Evolutionary conservation across 1,140 invertebrate species (phyloP), one percentile per base, ranked within the genome.

Genomic region (Lucilia sericata): DNA sequence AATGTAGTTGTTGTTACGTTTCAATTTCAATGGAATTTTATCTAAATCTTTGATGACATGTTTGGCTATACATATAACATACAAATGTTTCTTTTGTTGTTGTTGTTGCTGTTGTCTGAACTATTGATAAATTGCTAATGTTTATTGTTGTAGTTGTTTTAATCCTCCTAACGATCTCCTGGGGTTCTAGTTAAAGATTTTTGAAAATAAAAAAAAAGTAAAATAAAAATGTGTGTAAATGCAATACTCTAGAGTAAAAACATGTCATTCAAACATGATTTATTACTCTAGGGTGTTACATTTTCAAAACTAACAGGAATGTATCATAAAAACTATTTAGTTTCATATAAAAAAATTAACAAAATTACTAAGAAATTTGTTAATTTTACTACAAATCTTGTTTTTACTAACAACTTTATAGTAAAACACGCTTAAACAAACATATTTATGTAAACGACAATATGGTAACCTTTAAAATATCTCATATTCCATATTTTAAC

Each of bases 251-350:
- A 9, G n/a, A 70, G 65, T 70, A 21, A 70, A 65, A 70, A 21
- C 51, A 70, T 70, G 65, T 70, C 65, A 70, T 70, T 70, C 65
- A 70, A 70, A 70, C 65, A 70, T 70, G 65, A 70, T 70, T 70
- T 70, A 70, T 25, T 70, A 70, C 65, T 21, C n/a, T 19, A 21
- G 21, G 65, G 65, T 70, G 65, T 70, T 21, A 70, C 5, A 70
- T 25, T 70, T 70, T n/a, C 25, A 2, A 42, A 42, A 42, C 5
- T 42, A 10, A 42, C 10, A 42, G 42, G 10, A 42, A 5, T 8
- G 7, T 42, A 42, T 42, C 2, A 30, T 30, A 30, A 30, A 30
- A 30, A 30, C 25, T 30, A 30, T 3, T 30, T 30, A 30, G 25
- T 30, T 30, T 30, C n/a, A 30, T 30, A n/a, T 30, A 30, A 3